phyloP scores from a whole-genome alignment of 64 coral and sea anemone genomes.

The Trachythela sp. region DNA sequence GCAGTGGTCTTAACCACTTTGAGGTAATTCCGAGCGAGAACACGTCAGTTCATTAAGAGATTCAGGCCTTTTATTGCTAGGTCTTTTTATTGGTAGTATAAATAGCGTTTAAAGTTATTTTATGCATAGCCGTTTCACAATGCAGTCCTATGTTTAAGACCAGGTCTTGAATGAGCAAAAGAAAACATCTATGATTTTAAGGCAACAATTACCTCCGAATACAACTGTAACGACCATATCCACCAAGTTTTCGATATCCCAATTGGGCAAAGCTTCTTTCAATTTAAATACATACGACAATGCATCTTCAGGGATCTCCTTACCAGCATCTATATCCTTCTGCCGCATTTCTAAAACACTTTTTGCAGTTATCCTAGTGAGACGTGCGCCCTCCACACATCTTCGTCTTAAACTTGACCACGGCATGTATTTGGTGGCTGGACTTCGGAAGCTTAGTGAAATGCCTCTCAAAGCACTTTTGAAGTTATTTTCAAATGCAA shows the following conservation, averaged over 20 bases:
- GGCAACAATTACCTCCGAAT: slow-evolving; percentile 11
- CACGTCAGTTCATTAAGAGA: too few relatives aligned
- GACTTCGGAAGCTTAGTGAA: neutral
- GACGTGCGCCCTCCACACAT: neutral
- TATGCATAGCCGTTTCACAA: too few relatives aligned
- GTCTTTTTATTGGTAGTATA: too few relatives aligned
- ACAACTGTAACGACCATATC: neutral
- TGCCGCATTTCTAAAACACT: neutral
- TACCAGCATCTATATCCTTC: neutral
- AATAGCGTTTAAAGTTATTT: too few relatives aligned
- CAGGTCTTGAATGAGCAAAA: too few relatives aligned
- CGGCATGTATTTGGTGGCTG: neutral
- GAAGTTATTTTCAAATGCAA: neutral
- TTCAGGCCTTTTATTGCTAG: too few relatives aligned
- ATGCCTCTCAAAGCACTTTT: neutral
- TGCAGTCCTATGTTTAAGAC: too few relatives aligned
- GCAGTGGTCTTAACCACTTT: too few relatives aligned
- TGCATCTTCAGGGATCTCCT: neutral
- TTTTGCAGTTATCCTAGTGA: neutral
- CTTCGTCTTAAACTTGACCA: neutral
- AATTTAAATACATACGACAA: neutral
- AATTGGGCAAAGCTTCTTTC: neutral
- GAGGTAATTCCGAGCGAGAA: too few relatives aligned
- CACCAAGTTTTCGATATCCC: neutral
- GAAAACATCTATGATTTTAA: too few relatives aligned